phyloP scores from a whole-genome alignment of 2,113 vertebrate genomes.

The Neolamprologus kungweensis region DNA sequence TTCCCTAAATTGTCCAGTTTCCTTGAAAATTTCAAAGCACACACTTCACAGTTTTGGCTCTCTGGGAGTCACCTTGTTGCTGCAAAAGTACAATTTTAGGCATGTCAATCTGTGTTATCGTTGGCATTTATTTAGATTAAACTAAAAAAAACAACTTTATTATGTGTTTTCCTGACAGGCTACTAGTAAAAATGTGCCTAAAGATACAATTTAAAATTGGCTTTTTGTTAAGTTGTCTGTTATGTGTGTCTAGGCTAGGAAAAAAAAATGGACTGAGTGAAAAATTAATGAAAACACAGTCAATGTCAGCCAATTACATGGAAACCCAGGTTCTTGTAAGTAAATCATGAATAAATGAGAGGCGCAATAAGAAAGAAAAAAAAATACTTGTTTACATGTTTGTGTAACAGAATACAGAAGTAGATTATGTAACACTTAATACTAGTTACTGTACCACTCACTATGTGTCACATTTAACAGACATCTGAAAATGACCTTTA shows the following conservation, averaged over 20 bases:
- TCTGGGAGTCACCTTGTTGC: neutral
- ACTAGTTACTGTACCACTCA: neutral
- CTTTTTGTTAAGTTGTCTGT: neutral
- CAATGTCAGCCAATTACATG: neutral
- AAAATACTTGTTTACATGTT: neutral
- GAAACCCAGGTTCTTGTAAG: neutral
- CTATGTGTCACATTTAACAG: neutral
- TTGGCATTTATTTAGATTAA: neutral
- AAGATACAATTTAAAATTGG: neutral
- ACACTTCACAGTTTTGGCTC: neutral
- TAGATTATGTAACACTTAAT: neutral
- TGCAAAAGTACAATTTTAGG: neutral
- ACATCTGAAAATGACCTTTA: neutral
- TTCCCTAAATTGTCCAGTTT: neutral
- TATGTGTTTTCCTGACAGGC: neutral
- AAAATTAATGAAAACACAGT: neutral
- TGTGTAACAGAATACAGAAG: neutral
- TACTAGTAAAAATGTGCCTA: neutral
- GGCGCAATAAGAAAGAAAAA: neutral
- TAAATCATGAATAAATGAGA: neutral
- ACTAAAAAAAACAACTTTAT: accelerated
- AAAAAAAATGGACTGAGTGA: neutral
- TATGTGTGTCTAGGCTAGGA: neutral
- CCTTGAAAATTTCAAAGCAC: neutral
- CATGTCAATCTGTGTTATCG: neutral